A percentile compares a stretch with the other conserved stretches of the same genome.
phyloP scores from a whole-genome alignment of 2,113 vertebrate species.

The Formicarius rufipectus region DNA sequence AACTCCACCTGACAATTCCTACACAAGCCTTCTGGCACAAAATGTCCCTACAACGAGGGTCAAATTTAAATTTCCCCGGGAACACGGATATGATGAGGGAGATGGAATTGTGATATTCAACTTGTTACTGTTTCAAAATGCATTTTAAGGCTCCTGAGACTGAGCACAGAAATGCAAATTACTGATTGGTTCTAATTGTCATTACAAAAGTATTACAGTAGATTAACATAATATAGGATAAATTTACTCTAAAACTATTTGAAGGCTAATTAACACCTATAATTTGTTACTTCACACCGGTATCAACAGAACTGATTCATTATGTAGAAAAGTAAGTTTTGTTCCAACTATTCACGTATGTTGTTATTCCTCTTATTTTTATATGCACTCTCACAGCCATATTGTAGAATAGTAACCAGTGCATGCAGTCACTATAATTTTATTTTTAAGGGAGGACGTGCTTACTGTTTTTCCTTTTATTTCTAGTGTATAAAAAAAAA shows the following conservation, averaged over 20 bases:
- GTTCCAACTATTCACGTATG: not conserved
- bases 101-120: not conserved
- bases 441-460: not conserved
- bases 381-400: not conserved
- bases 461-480: not conserved
- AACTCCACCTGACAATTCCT: not conserved
- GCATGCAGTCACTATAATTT: not conserved
- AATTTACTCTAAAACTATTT: not conserved
- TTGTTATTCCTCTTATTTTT: not conserved
- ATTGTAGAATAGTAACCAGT: not conserved
- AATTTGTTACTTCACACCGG: not conserved
- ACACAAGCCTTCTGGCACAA: not conserved
- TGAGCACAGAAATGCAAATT: not conserved
- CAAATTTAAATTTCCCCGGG: not conserved
- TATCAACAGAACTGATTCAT: not conserved
- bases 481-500: not conserved
- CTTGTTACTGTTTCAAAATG: not conserved
- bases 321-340: not conserved
- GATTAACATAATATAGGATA: not conserved
- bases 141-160: not conserved
- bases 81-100: not conserved
- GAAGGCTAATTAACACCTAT: not conserved
- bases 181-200: not conserved
- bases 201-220: not conserved
- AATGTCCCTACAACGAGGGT: not conserved